Percentiles rank a stretch among this genome's conserved stretches.
These are phyloP conservation scores for Choristoneura fumiferana DNA, from an alignment of 1,140 invertebrate species.

Conservation along the genomic window DNA sequence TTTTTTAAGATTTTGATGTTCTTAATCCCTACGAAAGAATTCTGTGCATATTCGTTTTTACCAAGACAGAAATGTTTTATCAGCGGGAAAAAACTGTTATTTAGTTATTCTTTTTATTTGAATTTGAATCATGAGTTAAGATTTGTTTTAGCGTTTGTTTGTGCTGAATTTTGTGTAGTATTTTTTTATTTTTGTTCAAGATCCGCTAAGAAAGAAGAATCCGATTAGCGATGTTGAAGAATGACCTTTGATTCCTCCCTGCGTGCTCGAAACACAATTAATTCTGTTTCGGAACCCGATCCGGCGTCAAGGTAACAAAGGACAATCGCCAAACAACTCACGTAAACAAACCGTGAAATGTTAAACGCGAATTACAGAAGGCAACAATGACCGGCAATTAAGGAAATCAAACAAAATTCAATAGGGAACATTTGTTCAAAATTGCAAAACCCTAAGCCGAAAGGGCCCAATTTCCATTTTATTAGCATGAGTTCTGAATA, in stretches of 20 bases:
- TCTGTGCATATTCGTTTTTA: too few relatives aligned
- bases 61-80: too few relatives aligned
- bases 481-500: conserved; percentile 67
- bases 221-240: too few relatives aligned
- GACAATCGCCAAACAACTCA: background rate
- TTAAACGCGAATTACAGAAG: conserved; percentile 29
- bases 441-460: conserved; percentile 58
- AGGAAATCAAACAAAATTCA: conserved; percentile 60
- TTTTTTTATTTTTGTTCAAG: too few relatives aligned
- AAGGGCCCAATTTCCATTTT: conserved; percentile 66
- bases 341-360: conserved; percentile 16
- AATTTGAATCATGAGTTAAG: too few relatives aligned
- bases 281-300: background rate
- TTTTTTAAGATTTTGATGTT: too few relatives aligned
- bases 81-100: too few relatives aligned
- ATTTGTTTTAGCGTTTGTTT: too few relatives aligned
- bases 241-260: background rate
- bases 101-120: too few relatives aligned
- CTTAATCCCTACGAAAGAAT: too few relatives aligned
- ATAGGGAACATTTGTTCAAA: conserved; percentile 67
- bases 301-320: background rate
- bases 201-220: too few relatives aligned
- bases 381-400: conserved; percentile 49
- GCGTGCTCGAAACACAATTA: conserved; percentile 5
- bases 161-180: too few relatives aligned